Evolutionary conservation across 2,113 vertebrate genomes (phyloP).

Genomic region (Poeciliopsis prolifica): DNA sequence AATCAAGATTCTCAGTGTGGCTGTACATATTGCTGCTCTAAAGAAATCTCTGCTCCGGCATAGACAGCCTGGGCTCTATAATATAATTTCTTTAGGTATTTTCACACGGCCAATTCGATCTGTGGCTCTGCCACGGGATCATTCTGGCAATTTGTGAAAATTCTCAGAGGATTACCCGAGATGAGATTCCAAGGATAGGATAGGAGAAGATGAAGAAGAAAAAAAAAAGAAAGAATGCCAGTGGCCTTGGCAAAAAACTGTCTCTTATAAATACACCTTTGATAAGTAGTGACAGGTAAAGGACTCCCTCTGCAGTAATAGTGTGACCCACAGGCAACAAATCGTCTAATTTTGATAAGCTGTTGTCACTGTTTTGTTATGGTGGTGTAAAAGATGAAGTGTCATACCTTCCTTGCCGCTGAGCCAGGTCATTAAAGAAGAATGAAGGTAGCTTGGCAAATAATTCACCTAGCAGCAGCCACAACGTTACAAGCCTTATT

Average conservation of each 20-base stretch:
- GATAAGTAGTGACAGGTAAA: conserved; percentile 16
- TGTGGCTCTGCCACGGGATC: conserved; percentile 25
- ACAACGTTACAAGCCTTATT: neutral
- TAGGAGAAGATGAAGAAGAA: no score
- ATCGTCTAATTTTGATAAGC: conserved; percentile 10
- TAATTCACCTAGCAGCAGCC: neutral
- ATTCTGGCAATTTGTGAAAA: conserved; percentile 19
- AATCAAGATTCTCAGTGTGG: conserved; percentile 12
- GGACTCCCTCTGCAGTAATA: neutral
- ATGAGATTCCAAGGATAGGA: conserved; percentile 12
- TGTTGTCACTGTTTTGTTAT: conserved; percentile 10
- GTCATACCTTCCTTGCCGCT: neutral
- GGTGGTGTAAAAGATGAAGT: conserved; percentile 7
- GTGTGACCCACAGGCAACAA: conserved; percentile 5
- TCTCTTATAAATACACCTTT: conserved; percentile 28
- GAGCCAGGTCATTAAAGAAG: conserved; percentile 1
- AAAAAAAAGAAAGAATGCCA: conserved; percentile 22
- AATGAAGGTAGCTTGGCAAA: conserved; percentile 8
- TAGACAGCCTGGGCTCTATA: conserved; percentile 21
- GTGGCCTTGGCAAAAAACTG: conserved; percentile 39
- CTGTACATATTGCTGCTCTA: conserved; percentile 22
- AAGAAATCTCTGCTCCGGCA: conserved; percentile 28
- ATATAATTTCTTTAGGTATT: conserved; percentile 46
- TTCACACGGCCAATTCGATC: conserved; percentile 44
- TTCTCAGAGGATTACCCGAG: conserved; percentile 25